These are phyloP conservation scores for Chymomyza procnemis DNA, from an alignment of 2,888 invertebrate species.

Conservation along the genomic window DNA sequence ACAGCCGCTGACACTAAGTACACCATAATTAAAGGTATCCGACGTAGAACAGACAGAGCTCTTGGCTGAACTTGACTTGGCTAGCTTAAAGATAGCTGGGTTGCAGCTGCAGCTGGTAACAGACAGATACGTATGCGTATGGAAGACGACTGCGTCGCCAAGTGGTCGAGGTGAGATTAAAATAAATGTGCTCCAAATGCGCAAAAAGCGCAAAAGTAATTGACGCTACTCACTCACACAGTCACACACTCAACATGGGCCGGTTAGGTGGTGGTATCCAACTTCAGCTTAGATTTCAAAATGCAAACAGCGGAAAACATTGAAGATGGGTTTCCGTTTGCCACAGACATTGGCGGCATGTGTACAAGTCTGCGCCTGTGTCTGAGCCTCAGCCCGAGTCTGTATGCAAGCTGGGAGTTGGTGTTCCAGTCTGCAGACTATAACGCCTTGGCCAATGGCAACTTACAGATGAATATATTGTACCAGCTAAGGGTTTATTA, in stretches of 20 bases:
- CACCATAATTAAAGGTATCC: conserved; percentile 65
- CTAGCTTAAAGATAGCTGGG: conserved; percentile 25
- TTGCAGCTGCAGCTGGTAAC: neutral
- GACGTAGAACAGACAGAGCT: conserved; percentile 28
- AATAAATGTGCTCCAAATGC: conserved; percentile 74
- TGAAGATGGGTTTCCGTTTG: conserved; percentile 54
- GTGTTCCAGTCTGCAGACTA: neutral
- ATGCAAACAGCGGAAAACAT: conserved; percentile 66
- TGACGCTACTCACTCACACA: conserved; percentile 46
- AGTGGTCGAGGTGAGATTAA: conserved; percentile 65
- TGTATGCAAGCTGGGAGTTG: neutral
- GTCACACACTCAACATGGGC: neutral
- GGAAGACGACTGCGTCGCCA: neutral
- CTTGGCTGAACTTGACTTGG: conserved; percentile 25
- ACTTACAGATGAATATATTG: neutral
- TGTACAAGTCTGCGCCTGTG: neutral
- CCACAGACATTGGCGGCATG: conserved; percentile 14
- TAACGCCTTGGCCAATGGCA: neutral
- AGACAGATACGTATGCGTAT: neutral
- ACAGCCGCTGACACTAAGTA: conserved; percentile 70
- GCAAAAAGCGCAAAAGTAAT: conserved; percentile 72
- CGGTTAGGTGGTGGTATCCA: conserved; percentile 1
- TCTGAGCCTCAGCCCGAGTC: conserved; percentile 17
- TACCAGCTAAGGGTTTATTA: conserved; percentile 52
- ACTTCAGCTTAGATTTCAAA: conserved; percentile 63